Base-by-base conservation (phyloP, 2,888 invertebrate species). In the Luffia ferchaultella region DNA sequence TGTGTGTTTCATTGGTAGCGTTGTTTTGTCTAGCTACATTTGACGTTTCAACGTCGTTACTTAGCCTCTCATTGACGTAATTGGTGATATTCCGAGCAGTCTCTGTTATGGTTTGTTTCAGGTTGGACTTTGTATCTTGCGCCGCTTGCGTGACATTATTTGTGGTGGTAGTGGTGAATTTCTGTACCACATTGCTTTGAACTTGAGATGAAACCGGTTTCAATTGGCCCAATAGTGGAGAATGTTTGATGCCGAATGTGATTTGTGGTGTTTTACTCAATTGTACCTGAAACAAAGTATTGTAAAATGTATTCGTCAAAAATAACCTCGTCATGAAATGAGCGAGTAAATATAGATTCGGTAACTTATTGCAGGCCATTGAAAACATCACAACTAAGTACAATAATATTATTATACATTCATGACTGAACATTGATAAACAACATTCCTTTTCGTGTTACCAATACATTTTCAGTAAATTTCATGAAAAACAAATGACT, bases 161-260 rank as follows among this genome's bases (percentile, higher is more conserved):
- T 52, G 17, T 50, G 48, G 51, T 18, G 30, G 16, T 45, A 43
- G 20, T 52, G 1, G 49, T 54, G 16, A 53, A 52, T 20, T 51
- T 60, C 20, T 55, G 52, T 2, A 54, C 58, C 7, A 54, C 46
- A 53, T 57, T 52, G 57, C 62, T 45, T 42, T 67, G 62, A 30
- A 52, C 53, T 46, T 60, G 55, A 12, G 68, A 60, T 16, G 71
- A 61, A 44, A 78, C 64, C 5, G 72, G 74, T 61, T 68, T 80
- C 16, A 85, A 60, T 57, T 86, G 84, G 16, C 88, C 88, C 58
- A 88, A 84, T 62, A 90, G 89, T 16, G 89, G 91, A n/a, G 94
- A 95, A 74, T 95, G 95, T 71, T 91, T 92, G 62, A 95, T 95
- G 57, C 95, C 95, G 64, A 95, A 95, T 55, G 92, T 92, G 62